phyloP scores from a whole-genome alignment of 2,888 invertebrate genomes.

The Nowickia ferox region DNA sequence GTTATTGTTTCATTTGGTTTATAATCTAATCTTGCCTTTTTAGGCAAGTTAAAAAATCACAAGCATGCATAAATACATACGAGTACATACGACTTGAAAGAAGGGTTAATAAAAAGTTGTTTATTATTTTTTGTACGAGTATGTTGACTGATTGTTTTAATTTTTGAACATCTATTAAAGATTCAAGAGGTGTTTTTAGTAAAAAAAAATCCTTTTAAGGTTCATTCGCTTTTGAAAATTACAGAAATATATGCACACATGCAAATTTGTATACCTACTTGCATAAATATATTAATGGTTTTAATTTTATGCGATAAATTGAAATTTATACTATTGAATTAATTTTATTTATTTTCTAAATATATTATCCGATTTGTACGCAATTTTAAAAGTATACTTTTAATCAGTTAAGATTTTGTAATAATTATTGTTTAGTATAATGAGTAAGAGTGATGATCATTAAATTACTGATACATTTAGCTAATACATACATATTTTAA shows the following conservation, averaged over 20 bases:
- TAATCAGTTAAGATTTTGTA: not conserved
- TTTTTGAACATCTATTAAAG: constrained; percentile 52
- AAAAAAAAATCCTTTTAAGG: constrained; percentile 76
- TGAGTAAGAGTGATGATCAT: not conserved
- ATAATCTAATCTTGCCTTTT: constrained; percentile 12
- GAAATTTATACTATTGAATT: not conserved
- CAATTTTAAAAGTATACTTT: not conserved
- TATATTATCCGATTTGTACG: not conserved
- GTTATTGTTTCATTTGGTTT: constrained; percentile 34
- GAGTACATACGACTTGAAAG: constrained; percentile 16
- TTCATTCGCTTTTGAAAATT: constrained; percentile 78
- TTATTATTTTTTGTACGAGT: constrained; percentile 14
- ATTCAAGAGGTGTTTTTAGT: constrained; percentile 47
- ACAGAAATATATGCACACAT: constrained; percentile 6
- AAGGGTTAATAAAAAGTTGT: constrained; percentile 36
- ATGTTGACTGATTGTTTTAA: constrained; percentile 25
- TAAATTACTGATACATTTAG: not conserved
- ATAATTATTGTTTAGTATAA: not conserved
- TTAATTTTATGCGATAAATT: not conserved
- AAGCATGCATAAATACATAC: not conserved
- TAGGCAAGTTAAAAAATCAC: not conserved
- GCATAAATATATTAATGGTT: constrained; percentile 12
- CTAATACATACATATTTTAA: not conserved
- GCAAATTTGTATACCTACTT: not conserved
- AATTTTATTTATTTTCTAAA: not conserved